Base-by-base conservation (phyloP, 2,797 vertebrate genomes). In the Typhlichthys subterraneus region DNA sequence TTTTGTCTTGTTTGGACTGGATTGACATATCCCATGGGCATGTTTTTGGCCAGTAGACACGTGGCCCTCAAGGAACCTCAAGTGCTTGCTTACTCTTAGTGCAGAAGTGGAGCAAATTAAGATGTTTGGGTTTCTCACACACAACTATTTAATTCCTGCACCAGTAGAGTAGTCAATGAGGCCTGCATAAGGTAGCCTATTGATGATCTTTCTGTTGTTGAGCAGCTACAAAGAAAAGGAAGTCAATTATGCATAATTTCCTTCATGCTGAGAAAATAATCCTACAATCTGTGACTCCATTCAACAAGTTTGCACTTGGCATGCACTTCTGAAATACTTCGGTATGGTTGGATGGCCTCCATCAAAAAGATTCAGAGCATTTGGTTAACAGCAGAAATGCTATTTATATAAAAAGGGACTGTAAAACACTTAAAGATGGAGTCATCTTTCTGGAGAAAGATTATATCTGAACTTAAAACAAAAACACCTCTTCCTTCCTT, bases 211-310 rank as follows among this genome's bases (percentile, higher is more conserved):
- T 59, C 70, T 61, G 77, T 70, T 12, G 13, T 64, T 78, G 54
- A 62, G 70, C 61, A 5, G 58, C 59, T 61, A 67, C 57, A 81
- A 59, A 82, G 23, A 63, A 4, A 62, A 14, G 51, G 12, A 57
- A 64, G 71, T 86, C 57, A 80, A 82, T 83, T 52, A 81, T 72
- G 66, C 70, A 84, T 68, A 1, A 33, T 67, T 74, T 80, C 69
- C 13, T 1, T 45, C n/a, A 5, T 0, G 14, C 31, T 0, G 17
- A 70, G 72, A 71, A 69, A 75, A 80, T 61, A 61, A 62, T 31
- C 60, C 59, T 58, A n/a, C 51, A 57, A 14, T 38, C 10, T 13
- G 61, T 66, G 60, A 79, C 53, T 64, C 48, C 31, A 45, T 38
- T 59, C 64, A 63, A 53, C n/a, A 13, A 53, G 17, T 42, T 65